Conservation (phyloP, 2,888 invertebrate genomes). For the Celastrina argiolus region DNA sequence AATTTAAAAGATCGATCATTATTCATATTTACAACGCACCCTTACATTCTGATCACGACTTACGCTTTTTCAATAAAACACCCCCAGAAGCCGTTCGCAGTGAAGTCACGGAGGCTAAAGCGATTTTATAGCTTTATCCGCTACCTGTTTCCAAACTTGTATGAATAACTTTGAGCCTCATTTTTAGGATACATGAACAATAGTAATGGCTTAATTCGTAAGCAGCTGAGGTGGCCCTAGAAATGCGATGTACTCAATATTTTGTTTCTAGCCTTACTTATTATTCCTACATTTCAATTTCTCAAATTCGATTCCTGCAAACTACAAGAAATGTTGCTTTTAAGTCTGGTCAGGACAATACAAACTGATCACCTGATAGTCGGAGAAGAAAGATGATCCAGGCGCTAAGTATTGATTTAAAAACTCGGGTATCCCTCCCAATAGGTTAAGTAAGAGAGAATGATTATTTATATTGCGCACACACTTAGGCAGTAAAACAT, state of each 20-base stretch:
- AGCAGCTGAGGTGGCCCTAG: neutral
- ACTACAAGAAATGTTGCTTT: no score
- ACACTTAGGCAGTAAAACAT: no score
- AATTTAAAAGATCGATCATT: constrained; percentile 39
- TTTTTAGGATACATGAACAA: neutral
- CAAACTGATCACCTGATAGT: no score
- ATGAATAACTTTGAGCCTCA: neutral
- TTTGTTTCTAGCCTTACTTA: neutral
- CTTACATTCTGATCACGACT: constrained; percentile 67
- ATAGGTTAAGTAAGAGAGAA: no score
- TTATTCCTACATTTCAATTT: no score
- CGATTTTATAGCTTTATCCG: constrained; percentile 42
- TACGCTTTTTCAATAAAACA: constrained; percentile 76
- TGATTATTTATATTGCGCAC: no score
- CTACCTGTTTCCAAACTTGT: constrained; percentile 24
- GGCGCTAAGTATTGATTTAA: no score
- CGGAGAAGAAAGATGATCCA: no score
- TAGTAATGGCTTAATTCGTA: neutral
- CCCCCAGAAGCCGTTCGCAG: constrained; percentile 58
- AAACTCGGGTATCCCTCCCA: no score
- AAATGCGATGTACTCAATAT: neutral
- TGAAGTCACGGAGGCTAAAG: constrained; percentile 68
- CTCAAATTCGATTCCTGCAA: no score
- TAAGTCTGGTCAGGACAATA: no score
- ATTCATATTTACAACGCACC: constrained; percentile 67